These are phyloP conservation scores for Delia radicum DNA, from an alignment of 1,140 invertebrate genomes.

Conservation along the genomic window DNA sequence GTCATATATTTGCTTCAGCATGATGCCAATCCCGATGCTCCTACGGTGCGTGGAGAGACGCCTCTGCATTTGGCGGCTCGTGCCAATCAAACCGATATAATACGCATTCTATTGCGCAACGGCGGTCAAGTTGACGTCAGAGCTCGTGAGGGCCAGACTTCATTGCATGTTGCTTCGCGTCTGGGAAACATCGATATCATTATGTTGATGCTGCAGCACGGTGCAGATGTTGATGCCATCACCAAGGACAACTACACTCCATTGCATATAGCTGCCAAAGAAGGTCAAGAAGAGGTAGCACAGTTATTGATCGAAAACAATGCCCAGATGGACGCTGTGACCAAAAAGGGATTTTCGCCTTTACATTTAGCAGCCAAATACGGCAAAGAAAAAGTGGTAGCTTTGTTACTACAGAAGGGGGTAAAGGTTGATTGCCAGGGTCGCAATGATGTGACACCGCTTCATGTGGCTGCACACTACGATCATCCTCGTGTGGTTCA, in stretches of 20 bases:
- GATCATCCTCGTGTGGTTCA: conserved; percentile 92
- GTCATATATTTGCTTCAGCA: conserved; percentile 94
- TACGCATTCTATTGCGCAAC: conserved; percentile 92
- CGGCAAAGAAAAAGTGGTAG: conserved; percentile 90
- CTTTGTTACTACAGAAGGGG: conserved; percentile 79
- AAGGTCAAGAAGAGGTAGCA: conserved; percentile 79
- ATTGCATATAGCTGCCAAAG: conserved; percentile 96
- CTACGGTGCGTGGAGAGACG: conserved; percentile 95
- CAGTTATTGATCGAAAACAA: conserved; percentile 89
- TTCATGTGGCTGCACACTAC: conserved; percentile 97
- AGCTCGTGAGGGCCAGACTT: conserved; percentile 90
- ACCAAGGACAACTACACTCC: conserved; percentile 96
- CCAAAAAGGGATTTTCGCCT: conserved; percentile 97
- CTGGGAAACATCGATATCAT: conserved; percentile 93
- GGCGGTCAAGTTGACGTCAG: conserved; percentile 93
- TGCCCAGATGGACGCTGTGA: conserved; percentile 85
- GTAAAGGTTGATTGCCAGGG: conserved; percentile 93
- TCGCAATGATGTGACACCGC: conserved; percentile 95
- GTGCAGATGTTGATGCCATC: conserved; percentile 80
- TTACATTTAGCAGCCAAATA: conserved; percentile 97
- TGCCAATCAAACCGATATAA: conserved; percentile 95
- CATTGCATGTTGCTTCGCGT: conserved; percentile 88
- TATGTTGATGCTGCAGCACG: conserved; percentile 86
- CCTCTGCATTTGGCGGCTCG: conserved; percentile 95
- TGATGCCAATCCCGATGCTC: conserved; percentile 90